Base-by-base conservation (phyloP, 2,113 vertebrate species). In the Acrocephalus kingi region DNA sequence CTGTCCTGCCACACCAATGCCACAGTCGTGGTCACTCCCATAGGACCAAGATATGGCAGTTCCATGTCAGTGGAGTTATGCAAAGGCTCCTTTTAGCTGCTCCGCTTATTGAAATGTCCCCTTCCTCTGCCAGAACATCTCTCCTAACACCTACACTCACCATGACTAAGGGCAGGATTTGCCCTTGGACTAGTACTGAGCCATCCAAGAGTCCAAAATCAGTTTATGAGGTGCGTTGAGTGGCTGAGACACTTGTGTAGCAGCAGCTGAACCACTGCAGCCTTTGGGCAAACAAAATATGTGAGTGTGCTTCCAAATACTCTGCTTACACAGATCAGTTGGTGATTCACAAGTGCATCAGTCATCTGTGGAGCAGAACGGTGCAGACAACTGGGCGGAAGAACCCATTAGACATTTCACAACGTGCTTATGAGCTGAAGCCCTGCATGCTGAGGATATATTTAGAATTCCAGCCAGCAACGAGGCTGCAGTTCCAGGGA, bases 271-370 rank as follows among this genome's bases (percentile, higher is more conserved):
- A 63, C 66, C 66, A 39, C 81, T 12, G 28, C 4, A n/a, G 85
- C 88, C 87, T 69, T 64, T 66, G 92, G 62, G 92, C 85, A 79
- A 90, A 75, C 2, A 1, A 78, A 90, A 43, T 30, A 37, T 5
- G 22, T 14, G 62, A 79, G 71, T 4, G 75, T 69, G 71, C 82
- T 79, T 73, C 87, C 54, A 64, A 87, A 56, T 75, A 37, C 82
- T 43, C 63, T 45, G 49, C 78, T 84, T 18, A 9, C 37, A 17
- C n/a, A 14, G 58, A 68, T 58, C 37, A 73, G 74, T 22, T 55
- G 74, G 62, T 87, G 92, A 93, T 87, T 93, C 90, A 80, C 71
- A 79, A 87, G 75, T 21, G 87, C 67, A n/a, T 90, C 71, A 78
- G 81, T 64, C 87, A 93, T 78, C 90, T 28, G 66, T n/a, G 58